Base-by-base conservation (phyloP, 2,113 vertebrate genomes). In the Sylvilagus bachmani region DNA sequence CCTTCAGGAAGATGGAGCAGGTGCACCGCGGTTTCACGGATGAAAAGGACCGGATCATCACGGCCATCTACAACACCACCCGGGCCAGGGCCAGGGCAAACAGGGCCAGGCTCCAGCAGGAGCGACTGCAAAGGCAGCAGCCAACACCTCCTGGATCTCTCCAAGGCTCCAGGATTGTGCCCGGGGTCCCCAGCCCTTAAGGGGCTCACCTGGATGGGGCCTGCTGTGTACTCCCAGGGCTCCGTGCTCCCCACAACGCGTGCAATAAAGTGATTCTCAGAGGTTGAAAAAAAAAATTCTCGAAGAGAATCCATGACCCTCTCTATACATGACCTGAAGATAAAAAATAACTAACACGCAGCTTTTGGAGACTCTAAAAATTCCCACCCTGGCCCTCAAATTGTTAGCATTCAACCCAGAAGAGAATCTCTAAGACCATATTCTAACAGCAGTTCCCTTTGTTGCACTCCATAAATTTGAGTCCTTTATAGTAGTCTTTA, bases 1-100 rank as follows among this genome's bases (percentile, higher is more conserved):
- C 98, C 55, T 99, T 99, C 98, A 99, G 99, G 91, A 99, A 99
- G 95, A 93, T 99, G 86, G 98, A 99, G 93, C 98, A 99, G 80
- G 31, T 99, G 33, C 99, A 99, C 96, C 98, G 82, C 4, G 98
- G 94, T 89, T 99, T 98, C 96, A 99, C 99, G 99, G 98, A 99
- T 8, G 98, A 99, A 92, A 99, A 99, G 94, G 99, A 99, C 89
- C 86, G 98, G 75, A 88, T 96, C 89, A 99, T 99, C 89, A 98
- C 97, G 5, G 97, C 99, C 91, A 98, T 99, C 90, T 99, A 99
- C 96, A 99, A 99, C 0, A 98, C 99, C 21, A 98, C 98, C 49
- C 99, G 99, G 98, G 98, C 99, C 53, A 97, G 97, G 92, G 99
- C 99, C 96, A 99, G 97, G 95, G 97, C 95, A 80, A 97, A 96